A percentile compares a stretch with the other conserved stretches of the same genome.
Conservation (phyloP, 2,113 vertebrate species). For the Coptodon rendalli region DNA sequence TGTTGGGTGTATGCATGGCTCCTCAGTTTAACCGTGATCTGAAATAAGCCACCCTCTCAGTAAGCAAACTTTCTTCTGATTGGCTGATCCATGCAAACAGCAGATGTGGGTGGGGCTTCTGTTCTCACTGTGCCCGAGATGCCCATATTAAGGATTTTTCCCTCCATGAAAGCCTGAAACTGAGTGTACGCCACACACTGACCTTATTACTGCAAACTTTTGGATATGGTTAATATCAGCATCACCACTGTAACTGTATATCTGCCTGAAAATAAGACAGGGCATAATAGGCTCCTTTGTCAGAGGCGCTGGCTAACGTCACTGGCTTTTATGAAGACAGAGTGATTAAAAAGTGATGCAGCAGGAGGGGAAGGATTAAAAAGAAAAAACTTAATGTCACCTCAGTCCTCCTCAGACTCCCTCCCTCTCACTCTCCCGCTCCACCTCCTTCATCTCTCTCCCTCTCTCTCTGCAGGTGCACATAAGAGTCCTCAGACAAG, state of each 20-base stretch:
- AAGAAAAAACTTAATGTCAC: slow-evolving; percentile 28
- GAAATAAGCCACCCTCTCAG: neutral
- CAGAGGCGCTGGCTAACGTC: neutral
- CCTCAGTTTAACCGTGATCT: neutral
- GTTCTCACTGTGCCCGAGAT: neutral
- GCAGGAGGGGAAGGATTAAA: neutral
- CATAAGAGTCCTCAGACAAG: slow-evolving; percentile 53
- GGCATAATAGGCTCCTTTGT: neutral
- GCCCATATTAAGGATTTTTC: neutral
- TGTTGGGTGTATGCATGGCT: neutral
- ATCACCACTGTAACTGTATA: neutral
- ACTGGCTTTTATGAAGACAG: neutral
- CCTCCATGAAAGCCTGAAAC: neutral
- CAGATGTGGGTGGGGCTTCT: neutral
- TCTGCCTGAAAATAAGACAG: neutral
- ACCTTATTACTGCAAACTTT: neutral
- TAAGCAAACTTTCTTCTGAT: neutral
- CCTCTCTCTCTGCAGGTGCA: slow-evolving; percentile 52
- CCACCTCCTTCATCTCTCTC: neutral
- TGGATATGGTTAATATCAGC: neutral
- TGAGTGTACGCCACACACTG: neutral
- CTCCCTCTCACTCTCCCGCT: neutral
- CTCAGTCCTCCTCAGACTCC: slow-evolving; percentile 1
- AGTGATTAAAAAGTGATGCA: neutral
- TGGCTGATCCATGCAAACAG: neutral